Evolutionary conservation across 64 coral and sea anemone species (phyloP), one percentile per base, ranked within the genome.

Genomic region (Pocillopora verrucosa): DNA sequence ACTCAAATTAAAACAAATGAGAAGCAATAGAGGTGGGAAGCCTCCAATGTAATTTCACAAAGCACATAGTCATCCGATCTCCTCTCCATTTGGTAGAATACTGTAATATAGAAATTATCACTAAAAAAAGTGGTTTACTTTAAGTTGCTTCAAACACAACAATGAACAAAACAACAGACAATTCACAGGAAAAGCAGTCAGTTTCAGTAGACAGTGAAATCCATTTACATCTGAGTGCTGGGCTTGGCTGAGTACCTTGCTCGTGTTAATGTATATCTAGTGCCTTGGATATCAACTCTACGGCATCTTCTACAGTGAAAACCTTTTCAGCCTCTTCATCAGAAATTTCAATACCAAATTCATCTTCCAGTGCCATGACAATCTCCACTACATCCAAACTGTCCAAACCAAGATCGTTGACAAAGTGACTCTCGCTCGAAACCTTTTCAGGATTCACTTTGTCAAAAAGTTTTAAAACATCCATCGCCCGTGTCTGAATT

Each of bases 271-370:
- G 88, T 36, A 95, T 88, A 83, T 99, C 94, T 69, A 99, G 56
- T 76, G 94, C 87, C 38, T 90, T 99, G 65, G 76, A 90, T 60
- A 99, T 84, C 72, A 99, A 99, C 26, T 95, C 90, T 83, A 99
- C 85, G 75, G 97, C 97, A 91, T 99, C 94, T 59, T 88, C 90
- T 59, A 93, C 89, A 56, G 97, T 85, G 80, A 93, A 92, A 17
- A 99, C 95, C 82, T 99, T 95, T 87, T 99, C 97, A 75, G 97
- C 97, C 72, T 99, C 88, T 74, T 99, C 97, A 91, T 99, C 97
- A 76, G 97, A 99, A 51, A 99, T 99, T 61, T 99, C 97, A 56
- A 99, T 92, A 89, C 96, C 96, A 98, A 98, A 98, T 76, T 98
- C 96, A 80, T 98, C 96, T 85, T 98, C 96, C 80, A 98, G 89